Base-by-base conservation (phyloP, 2,888 invertebrate genomes). In the Sialis lutaria region DNA sequence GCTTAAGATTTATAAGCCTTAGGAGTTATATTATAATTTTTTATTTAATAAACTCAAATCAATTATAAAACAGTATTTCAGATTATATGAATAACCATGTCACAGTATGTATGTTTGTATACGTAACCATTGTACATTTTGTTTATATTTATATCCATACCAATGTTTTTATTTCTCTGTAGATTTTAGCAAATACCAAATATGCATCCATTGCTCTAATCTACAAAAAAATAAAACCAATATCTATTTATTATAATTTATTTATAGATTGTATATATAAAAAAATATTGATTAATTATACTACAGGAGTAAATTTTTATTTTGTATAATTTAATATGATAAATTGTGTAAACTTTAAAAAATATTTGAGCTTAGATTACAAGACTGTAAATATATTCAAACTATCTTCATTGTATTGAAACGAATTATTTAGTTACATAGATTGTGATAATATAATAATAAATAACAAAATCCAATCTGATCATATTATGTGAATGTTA, bases 351-450 rank as follows among this genome's bases (percentile, higher is more conserved):
- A 22, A 22, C 22, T 22, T 22, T 44, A 34, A 44, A 13, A 12
- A 46, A 41, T 50, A 52, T 48, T 53, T 56, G 57, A 58, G 57
- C 56, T 57, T 59, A 58, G 58, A 46, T 49, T 48, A 54, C 56
- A 59, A 56, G 58, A 58, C 57, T 60, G 60, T 60, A 59, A 49
- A 58, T 57, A 57, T 51, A 54, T 30, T 35, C 9, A 35, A 35
- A 35, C 35, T n/a, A n/a, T 35, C 10, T 30, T 41, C 41, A 41
- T 41, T 22, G 13, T 31, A 41, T 30, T 41, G 41, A 41, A 41
- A 41, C 41, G 41, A 41, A 41, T 41, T 41, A 41, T 41, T 41
- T 41, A 41, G 22, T 41, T 41, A n/a, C 22, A 30, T 41, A 41
- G 41, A 12, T 30, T 41, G 41, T 41, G 41, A 41, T 41, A 41